phyloP scores from a whole-genome alignment of 2,113 vertebrate species.

The Anas platyrhynchos region DNA sequence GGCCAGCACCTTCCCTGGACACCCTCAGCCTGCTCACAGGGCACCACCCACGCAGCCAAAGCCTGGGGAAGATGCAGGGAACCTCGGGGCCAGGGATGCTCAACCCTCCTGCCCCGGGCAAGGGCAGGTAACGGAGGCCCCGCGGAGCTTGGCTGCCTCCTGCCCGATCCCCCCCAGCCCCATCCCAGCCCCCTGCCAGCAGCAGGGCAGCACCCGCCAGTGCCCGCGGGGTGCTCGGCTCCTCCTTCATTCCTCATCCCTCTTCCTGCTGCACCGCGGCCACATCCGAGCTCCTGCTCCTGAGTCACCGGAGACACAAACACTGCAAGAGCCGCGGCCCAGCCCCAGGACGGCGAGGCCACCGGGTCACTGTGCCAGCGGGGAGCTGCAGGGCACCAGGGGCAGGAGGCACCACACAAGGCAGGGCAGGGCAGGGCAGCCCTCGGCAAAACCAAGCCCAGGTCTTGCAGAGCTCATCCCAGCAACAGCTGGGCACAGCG shows the following conservation, averaged over 20 bases:
- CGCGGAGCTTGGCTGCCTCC: no score
- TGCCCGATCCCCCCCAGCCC: no score
- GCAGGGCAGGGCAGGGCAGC: not conserved
- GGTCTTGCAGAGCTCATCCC: not conserved
- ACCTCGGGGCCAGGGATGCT: accelerated
- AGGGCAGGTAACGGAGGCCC: not conserved
- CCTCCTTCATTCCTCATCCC: not conserved
- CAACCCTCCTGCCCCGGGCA: not conserved
- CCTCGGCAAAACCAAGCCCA: no score
- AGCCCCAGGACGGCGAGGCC: not conserved
- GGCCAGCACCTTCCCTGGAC: not conserved
- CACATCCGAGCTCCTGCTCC: not conserved
- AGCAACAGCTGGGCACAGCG: not conserved
- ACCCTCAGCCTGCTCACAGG: not conserved
- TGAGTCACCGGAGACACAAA: not conserved
- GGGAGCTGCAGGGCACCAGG: not conserved
- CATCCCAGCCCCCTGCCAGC: not conserved
- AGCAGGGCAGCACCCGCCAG: not conserved
- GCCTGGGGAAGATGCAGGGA: accelerated
- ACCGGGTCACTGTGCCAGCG: not conserved
- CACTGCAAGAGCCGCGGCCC: not conserved
- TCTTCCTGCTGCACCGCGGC: not conserved
- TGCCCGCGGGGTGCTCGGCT: not conserved
- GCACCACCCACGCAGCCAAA: not conserved
- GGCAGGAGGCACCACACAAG: not conserved